phyloP scores from a whole-genome alignment of 2,113 vertebrate species.

The Cygnus atratus region DNA sequence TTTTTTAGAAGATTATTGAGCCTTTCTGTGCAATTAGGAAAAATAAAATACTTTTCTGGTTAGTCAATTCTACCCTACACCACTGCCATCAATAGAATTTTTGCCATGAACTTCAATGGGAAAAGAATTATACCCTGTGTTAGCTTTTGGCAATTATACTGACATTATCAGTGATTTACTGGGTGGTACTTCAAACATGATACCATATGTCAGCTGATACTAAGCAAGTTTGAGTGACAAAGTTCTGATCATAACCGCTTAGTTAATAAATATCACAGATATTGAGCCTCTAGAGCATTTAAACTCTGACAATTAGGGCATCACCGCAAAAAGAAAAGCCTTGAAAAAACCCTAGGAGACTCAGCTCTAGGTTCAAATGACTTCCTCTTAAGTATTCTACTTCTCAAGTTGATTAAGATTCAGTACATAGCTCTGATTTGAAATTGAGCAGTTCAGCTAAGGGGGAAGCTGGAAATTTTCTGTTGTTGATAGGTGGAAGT shows the following conservation, averaged over 20 bases:
- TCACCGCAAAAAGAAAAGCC: background rate
- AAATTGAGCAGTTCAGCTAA: background rate
- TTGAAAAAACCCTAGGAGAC: background rate
- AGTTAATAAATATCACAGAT: constrained; percentile 56
- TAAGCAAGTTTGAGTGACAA: constrained; percentile 42
- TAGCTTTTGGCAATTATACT: constrained; percentile 58
- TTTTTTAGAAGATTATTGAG: background rate
- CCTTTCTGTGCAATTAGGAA: background rate
- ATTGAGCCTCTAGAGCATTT: constrained; percentile 26
- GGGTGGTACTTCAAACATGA: constrained; percentile 55
- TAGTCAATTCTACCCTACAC: background rate
- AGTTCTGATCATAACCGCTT: constrained; percentile 52
- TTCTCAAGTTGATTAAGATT: constrained; percentile 39
- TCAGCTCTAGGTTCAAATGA: background rate
- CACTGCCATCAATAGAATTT: background rate
- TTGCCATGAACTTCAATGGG: constrained; percentile 19
- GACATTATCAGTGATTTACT: constrained; percentile 68
- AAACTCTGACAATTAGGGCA: background rate
- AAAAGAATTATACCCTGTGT: constrained; percentile 48
- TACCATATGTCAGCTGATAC: constrained; percentile 52
- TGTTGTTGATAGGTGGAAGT: constrained; percentile 23
- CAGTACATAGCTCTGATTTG: background rate
- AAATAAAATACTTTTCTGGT: background rate
- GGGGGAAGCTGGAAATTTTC: constrained; percentile 4
- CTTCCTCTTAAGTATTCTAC: constrained; percentile 20